Base-by-base conservation (phyloP, 1,140 invertebrate genomes). In the Cyclargus thomasi region DNA sequence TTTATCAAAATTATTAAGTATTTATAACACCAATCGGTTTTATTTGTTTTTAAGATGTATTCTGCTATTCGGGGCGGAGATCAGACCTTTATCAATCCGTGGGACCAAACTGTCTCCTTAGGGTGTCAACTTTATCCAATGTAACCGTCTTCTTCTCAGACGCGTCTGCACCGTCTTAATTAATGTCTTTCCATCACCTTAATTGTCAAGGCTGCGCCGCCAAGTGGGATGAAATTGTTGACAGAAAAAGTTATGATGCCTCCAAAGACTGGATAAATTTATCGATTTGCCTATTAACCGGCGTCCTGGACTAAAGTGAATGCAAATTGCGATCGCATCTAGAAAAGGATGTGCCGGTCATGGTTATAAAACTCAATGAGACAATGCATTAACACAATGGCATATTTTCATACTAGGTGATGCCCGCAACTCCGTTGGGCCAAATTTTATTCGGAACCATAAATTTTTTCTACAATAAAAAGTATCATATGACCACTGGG, bases 111-210 rank as follows among this genome's bases (percentile, higher is more conserved):
- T 53, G 53, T 65, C 29, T 65, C 65, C 59, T 69, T 65, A 69
- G 23, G 35, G 59, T 35, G 63, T 17, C n/a, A n/a, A n/a, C 59
- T 39, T 69, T 39, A 62, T 10, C 1, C 18, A 10, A 63, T 64
- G 18, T 53, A 35, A 22, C 62, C 53, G 47, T 63, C 36, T 63
- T 70, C 65, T 65, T 63, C 35, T 71, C 65, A 71, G 68, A 75
- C 67, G 3, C 18, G 55, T 18, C 55, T 6, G 55, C 55, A n/a
- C 55, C 3, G 55, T 59, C 53, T 70, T 78, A 78, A 78, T 78
- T 76, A 75, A 78, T 78, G 73, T 71, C 57, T 67, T 76, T 74
- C 71, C 71, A 62, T 70, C 68, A 64, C 76, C 72, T 69, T 71
- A 74, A 69, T 55, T 57, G 65, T 71, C 67, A 69, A 71, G 67